phyloP scores from a whole-genome alignment of 2,113 vertebrate genomes.

The Ochotona princeps region DNA sequence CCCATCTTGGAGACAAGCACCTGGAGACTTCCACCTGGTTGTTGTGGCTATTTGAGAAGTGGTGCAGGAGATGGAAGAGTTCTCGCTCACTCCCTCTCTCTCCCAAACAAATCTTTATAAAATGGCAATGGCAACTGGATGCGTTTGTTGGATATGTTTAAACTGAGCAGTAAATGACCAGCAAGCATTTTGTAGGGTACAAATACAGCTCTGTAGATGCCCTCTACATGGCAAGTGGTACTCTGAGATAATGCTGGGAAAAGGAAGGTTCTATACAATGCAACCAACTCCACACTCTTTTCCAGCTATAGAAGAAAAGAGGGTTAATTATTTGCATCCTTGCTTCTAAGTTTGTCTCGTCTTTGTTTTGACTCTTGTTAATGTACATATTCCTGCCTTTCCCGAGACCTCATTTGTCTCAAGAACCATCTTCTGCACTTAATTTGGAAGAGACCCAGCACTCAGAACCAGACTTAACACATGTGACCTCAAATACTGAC shows the following conservation, averaged over 20 bases:
- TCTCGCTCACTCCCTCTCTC: too few species aligned
- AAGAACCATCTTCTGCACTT: not conserved
- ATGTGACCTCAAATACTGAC: not conserved
- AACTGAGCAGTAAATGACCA: not conserved
- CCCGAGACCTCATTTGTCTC: not conserved
- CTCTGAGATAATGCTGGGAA: not conserved
- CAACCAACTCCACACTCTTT: not conserved
- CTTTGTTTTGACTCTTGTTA: not conserved
- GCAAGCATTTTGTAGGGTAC: not conserved
- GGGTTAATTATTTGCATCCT: not conserved
- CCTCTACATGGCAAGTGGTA: not conserved
- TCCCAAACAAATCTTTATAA: too few species aligned
- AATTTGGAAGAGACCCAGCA: slow-evolving; percentile 31
- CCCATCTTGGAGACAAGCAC: too few species aligned
- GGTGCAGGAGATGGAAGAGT: too few species aligned
- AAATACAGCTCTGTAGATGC: not conserved
- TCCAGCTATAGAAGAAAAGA: not conserved
- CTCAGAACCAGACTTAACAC: not conserved
- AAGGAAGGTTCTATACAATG: not conserved
- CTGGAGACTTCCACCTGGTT: too few species aligned
- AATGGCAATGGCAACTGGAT: too few species aligned
- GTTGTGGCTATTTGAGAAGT: too few species aligned
- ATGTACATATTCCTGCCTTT: not conserved
- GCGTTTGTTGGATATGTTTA: too few species aligned
- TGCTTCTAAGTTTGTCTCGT: not conserved